phyloP scores from a whole-genome alignment of 2,113 vertebrate species.

The Neotragus moschatus region DNA sequence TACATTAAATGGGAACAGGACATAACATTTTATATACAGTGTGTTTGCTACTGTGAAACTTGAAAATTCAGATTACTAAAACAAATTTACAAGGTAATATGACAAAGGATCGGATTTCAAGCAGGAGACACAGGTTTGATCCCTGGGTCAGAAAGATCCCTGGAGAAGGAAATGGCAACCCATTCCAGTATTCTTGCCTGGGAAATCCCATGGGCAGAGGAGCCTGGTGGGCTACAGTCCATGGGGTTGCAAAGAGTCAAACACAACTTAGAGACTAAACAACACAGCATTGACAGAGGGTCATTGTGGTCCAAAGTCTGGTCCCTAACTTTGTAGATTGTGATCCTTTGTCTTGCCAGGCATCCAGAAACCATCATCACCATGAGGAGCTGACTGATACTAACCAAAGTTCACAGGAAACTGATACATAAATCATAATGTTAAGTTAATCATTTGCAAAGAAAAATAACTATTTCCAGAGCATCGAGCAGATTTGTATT shows the following conservation, averaged over 20 bases:
- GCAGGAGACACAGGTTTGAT: background rate
- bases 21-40: background rate
- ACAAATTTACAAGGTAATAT: background rate
- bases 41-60: background rate
- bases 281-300: background rate
- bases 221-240: background rate
- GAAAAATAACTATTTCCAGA: background rate
- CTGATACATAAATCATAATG: background rate
- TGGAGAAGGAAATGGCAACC: background rate
- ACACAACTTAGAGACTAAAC: background rate
- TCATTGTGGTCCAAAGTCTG: background rate
- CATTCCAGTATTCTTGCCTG: background rate
- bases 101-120: background rate
- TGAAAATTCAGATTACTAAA: background rate
- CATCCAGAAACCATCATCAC: background rate
- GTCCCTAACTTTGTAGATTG: background rate
- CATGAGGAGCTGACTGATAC: background rate
- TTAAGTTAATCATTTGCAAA: background rate
- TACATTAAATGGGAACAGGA: background rate
- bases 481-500: background rate
- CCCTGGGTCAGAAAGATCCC: background rate
- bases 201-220: background rate
- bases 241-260: background rate
- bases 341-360: background rate
- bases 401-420: background rate